phyloP scores from a whole-genome alignment of 2,113 vertebrate genomes.

The Dinomys branickii region DNA sequence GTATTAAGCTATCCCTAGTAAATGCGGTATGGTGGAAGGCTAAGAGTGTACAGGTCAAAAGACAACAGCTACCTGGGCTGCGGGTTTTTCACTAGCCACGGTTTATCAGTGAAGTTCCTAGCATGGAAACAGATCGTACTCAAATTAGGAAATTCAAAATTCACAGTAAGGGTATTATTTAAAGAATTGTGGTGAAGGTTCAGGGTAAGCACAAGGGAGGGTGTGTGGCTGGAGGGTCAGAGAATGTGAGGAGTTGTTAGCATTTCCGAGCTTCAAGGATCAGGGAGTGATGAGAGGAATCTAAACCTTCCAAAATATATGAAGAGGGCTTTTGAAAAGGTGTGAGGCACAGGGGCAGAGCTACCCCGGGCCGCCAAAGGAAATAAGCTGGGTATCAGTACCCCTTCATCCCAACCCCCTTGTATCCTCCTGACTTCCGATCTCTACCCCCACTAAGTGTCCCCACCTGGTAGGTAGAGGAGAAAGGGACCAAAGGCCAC shows the following conservation, averaged over 20 bases:
- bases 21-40: not conserved
- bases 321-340: too few relatives aligned
- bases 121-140: not conserved
- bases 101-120: not conserved
- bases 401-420: not conserved
- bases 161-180: not conserved
- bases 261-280: too few relatives aligned
- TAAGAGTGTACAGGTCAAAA: fast-evolving
- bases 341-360: not conserved
- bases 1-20: not conserved
- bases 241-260: not conserved
- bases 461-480: not conserved
- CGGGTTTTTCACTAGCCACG: not conserved
- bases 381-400: fast-evolving
- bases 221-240: not conserved
- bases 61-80: not conserved
- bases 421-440: not conserved
- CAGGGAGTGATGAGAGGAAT: not conserved
- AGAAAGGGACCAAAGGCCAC: not conserved
- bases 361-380: fast-evolving
- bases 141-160: not conserved
- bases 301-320: not conserved
- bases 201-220: not conserved
- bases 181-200: not conserved
- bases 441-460: not conserved